phyloP scores from a whole-genome alignment of 2,888 invertebrate genomes.

The Euzetes globulus region DNA sequence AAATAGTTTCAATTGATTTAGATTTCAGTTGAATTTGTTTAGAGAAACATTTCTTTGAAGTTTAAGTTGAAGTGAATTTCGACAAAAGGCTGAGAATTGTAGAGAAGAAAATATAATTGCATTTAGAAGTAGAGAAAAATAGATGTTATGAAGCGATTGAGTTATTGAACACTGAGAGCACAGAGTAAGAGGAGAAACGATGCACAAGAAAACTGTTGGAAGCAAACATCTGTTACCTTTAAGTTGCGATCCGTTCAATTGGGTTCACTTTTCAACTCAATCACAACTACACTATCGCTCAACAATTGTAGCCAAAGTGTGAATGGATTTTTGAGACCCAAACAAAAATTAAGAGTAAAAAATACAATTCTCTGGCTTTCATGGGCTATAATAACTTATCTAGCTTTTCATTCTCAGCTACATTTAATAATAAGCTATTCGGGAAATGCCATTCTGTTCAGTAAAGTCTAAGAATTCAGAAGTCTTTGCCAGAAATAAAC shows the following conservation, averaged over 20 bases:
- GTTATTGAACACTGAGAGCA: background rate
- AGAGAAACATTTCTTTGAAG: too few relatives aligned
- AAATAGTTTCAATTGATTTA: too few relatives aligned
- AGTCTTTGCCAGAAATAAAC: too few relatives aligned
- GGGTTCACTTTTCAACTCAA: constrained; percentile 27
- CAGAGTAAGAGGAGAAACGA: background rate
- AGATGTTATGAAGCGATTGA: background rate
- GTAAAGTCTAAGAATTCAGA: too few relatives aligned
- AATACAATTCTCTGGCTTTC: background rate
- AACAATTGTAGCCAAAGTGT: constrained; percentile 18
- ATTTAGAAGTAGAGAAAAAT: background rate
- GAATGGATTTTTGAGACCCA: constrained; percentile 14
- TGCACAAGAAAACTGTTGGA: background rate
- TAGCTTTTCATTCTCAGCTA: too few relatives aligned
- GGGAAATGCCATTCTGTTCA: too few relatives aligned
- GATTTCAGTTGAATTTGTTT: too few relatives aligned
- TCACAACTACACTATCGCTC: constrained; percentile 16
- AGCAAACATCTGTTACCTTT: constrained; percentile 30
- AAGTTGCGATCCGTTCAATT: constrained; percentile 5
- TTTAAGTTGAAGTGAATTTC: too few relatives aligned
- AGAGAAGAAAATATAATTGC: background rate
- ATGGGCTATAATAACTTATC: too few relatives aligned
- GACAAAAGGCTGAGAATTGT: background rate
- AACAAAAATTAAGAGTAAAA: background rate
- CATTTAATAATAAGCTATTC: too few relatives aligned